Evolutionary conservation across 2,888 invertebrate genomes (phyloP).

Genomic region (Chaetogeoica ovagalla): DNA sequence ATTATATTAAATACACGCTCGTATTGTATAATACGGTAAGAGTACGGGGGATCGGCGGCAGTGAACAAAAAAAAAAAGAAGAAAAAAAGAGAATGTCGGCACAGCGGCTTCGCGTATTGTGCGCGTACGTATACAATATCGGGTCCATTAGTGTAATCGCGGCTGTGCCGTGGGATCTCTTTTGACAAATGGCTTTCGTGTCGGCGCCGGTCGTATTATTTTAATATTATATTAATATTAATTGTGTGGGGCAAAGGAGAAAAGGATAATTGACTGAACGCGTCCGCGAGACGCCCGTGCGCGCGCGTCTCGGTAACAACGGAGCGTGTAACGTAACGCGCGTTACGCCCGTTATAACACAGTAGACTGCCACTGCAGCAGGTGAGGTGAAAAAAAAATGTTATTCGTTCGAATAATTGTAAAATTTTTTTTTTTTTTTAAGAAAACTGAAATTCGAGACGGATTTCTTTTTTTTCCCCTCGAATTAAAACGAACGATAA

Average conservation of each 20-base stretch:
- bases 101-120: background rate
- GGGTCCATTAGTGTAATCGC: slow-evolving; percentile 50
- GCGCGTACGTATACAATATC: slow-evolving; percentile 35
- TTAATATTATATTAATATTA: slow-evolving; percentile 52
- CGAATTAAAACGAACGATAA: too few relatives aligned
- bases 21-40: too few relatives aligned
- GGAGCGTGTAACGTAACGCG: too few relatives aligned
- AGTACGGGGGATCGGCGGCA: background rate
- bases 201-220: slow-evolving; percentile 38
- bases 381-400: background rate
- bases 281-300: background rate
- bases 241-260: slow-evolving; percentile 35
- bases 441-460: too few relatives aligned
- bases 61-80: background rate
- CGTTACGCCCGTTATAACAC: too few relatives aligned
- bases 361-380: too few relatives aligned
- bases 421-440: too few relatives aligned
- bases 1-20: background rate
- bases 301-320: too few relatives aligned
- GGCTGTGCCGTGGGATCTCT: slow-evolving; percentile 20
- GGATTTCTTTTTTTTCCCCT: too few relatives aligned
- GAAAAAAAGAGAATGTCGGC: background rate
- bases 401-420: too few relatives aligned
- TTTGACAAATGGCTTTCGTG: slow-evolving; percentile 51
- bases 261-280: slow-evolving; percentile 40